Evolutionary conservation across 2,888 invertebrate genomes (phyloP).

Genomic region (Caenorhabditis doughertyi): DNA sequence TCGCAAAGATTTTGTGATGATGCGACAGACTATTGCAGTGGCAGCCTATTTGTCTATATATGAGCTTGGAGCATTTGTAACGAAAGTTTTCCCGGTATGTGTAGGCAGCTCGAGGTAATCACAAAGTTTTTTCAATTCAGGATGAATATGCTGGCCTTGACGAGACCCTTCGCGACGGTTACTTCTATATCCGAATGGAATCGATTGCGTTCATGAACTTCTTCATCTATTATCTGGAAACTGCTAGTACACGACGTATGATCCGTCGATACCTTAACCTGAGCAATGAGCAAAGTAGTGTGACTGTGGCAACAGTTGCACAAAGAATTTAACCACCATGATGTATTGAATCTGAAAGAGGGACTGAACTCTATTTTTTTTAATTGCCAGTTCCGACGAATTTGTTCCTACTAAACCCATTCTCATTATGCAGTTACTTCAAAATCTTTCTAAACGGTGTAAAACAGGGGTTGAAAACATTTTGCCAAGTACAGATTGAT

Average conservation of each 20-base stretch:
- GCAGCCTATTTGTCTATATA: slow-evolving; percentile 2
- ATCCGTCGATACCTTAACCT: not conserved
- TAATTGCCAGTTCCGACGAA: no score
- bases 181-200: slow-evolving; percentile 24
- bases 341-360: not conserved
- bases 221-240: slow-evolving; percentile 43
- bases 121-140: not conserved
- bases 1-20: slow-evolving; percentile 1
- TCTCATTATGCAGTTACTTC: no score
- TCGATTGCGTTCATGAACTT: slow-evolving; percentile 29
- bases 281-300: not conserved
- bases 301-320: not conserved
- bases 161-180: not conserved
- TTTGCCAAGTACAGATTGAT: no score
- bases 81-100: slow-evolving; percentile 4
- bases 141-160: not conserved
- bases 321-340: no score
- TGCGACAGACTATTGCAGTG: slow-evolving; percentile 12
- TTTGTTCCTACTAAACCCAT: no score
- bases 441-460: no score
- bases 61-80: slow-evolving; percentile 6
- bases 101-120: not conserved
- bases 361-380: no score
- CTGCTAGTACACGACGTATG: slow-evolving; percentile 29
- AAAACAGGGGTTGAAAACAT: no score